Evolutionary conservation across 1,140 invertebrate species (phyloP).

Genomic region (Sarcophaga peregrina): DNA sequence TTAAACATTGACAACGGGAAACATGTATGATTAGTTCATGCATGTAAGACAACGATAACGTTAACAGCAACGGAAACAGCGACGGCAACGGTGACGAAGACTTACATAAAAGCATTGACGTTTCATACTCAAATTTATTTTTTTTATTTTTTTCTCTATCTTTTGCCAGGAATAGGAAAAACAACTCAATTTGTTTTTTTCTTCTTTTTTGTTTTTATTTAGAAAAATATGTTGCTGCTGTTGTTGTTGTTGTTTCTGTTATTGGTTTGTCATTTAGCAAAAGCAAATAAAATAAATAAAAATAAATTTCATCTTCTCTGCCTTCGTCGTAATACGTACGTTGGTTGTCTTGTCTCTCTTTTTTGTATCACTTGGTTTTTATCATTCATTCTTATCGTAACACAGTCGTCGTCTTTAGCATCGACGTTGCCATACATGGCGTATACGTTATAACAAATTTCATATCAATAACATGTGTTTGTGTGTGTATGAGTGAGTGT

Average conservation of each 20-base stretch:
- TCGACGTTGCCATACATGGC: background rate
- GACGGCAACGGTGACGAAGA: no score
- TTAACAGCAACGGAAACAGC: background rate
- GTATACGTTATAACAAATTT: conserved; percentile 18
- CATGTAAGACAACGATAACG: background rate
- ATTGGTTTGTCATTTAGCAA: conserved; percentile 4
- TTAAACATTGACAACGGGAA: background rate
- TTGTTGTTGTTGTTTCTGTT: background rate
- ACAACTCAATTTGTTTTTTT: background rate
- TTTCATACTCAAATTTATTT: background rate
- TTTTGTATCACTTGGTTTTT: background rate
- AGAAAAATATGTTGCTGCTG: background rate
- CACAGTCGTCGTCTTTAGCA: background rate
- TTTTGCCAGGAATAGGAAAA: background rate
- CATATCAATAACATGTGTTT: background rate
- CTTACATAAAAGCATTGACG: no score
- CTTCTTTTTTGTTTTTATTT: background rate
- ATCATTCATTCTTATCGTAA: background rate
- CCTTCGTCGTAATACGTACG: no score
- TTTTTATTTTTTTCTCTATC: background rate
- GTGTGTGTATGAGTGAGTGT: background rate
- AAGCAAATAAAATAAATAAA: background rate
- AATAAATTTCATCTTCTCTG: background rate
- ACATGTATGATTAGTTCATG: conserved; percentile 20
- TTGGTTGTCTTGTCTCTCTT: background rate